Evolutionary conservation across 2,113 vertebrate genomes (phyloP).

Genomic region (Larimichthys crocea): DNA sequence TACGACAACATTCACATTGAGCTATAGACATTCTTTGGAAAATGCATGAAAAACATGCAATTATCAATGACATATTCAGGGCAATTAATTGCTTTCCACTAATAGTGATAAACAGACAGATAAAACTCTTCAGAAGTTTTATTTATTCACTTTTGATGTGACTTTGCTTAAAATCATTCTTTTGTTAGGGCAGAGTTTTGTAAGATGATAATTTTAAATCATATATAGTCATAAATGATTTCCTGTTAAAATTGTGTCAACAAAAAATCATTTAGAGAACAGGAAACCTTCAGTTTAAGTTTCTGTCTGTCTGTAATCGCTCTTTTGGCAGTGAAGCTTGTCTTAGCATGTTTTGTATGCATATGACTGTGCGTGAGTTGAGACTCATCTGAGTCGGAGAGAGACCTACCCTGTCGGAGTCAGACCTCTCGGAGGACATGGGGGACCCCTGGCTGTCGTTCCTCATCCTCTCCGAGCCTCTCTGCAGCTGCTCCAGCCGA

Average conservation of each 20-base stretch:
- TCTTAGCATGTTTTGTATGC: too few relatives aligned
- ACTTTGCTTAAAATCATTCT: neutral
- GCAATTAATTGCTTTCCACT: neutral
- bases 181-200: too few relatives aligned
- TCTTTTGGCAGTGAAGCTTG: neutral
- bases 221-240: neutral
- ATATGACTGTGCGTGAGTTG: neutral
- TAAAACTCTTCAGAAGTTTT: neutral
- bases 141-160: neutral
- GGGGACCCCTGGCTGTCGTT: conserved; percentile 90
- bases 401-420: conserved; percentile 88
- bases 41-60: neutral
- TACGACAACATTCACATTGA: neutral
- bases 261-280: neutral
- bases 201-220: neutral
- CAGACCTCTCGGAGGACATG: conserved; percentile 90
- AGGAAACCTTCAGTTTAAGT: neutral
- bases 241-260: too few relatives aligned
- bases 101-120: neutral
- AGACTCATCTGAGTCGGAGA: neutral
- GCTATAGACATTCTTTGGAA: neutral
- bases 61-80: neutral
- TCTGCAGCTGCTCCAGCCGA: conserved; percentile 87
- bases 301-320: neutral
- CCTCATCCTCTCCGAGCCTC: conserved; percentile 82